Percentiles rank a stretch among this genome's conserved stretches.
Conservation (phyloP, 1,140 invertebrate genomes). For the Meloidogyne chitwoodi region DNA sequence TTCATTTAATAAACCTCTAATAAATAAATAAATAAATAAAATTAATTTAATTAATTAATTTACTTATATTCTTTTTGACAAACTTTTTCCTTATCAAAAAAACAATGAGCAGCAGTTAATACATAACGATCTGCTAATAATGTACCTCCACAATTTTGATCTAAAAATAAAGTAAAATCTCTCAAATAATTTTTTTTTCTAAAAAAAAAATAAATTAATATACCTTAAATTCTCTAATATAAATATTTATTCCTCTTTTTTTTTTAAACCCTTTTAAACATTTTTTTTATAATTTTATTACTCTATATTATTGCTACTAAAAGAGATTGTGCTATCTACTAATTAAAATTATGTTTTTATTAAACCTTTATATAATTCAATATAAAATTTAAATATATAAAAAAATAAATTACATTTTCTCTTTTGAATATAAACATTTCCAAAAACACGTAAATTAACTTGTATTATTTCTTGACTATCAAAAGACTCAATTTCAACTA, state of each 20-base stretch:
- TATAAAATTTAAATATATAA: too few species aligned
- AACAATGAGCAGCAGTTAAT: slow-evolving; percentile 15
- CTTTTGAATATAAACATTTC: neutral
- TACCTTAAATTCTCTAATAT: too few species aligned
- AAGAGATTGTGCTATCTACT: too few species aligned
- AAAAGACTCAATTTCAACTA: neutral
- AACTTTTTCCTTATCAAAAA: neutral
- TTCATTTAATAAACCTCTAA: neutral
- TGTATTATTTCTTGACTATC: neutral
- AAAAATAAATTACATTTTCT: neutral
- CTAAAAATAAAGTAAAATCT: too few species aligned
- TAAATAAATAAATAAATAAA: neutral
- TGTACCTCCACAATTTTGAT: slow-evolving; percentile 11
- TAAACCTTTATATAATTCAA: too few species aligned
- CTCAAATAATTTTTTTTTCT: too few species aligned
- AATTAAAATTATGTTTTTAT: too few species aligned
- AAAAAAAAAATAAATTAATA: too few species aligned
- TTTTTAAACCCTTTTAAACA: too few species aligned
- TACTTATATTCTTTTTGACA: neutral
- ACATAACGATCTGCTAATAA: neutral
- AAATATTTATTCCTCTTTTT: too few species aligned
- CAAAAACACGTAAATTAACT: slow-evolving; percentile 8
- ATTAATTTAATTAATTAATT: neutral
- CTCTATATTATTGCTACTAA: too few species aligned
- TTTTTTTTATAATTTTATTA: too few species aligned